These are phyloP conservation scores for Hermetia illucens DNA, from an alignment of 1,140 invertebrate species.

Conservation along the genomic window DNA sequence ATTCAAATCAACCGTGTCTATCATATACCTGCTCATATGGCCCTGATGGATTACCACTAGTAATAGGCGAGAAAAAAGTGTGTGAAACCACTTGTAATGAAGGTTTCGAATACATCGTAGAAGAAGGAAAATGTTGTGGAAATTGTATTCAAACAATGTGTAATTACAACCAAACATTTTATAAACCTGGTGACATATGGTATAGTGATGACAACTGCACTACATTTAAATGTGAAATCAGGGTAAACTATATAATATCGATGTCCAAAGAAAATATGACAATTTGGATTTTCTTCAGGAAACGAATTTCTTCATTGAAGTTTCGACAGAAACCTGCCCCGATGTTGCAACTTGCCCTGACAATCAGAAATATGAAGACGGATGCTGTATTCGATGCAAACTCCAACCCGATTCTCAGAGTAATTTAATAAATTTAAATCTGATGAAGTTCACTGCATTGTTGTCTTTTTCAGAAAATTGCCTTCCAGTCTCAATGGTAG, in stretches of 20 bases:
- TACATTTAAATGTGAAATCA: conserved; percentile 37
- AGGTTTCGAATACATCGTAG: conserved; percentile 40
- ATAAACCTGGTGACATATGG: conserved; percentile 42
- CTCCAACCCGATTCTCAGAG: conserved; percentile 31
- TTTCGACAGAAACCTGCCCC: conserved; percentile 44
- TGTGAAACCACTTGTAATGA: conserved; percentile 39
- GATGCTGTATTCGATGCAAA: conserved; percentile 53
- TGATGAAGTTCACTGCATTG: not conserved
- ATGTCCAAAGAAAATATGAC: conserved; percentile 12
- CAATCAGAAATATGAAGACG: conserved; percentile 38
- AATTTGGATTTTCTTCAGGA: conserved; percentile 28
- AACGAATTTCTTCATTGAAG: conserved; percentile 37
- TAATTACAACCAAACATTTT: conserved; percentile 38
- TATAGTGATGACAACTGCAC: conserved; percentile 51
- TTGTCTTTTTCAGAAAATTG: conserved; percentile 35
- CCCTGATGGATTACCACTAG: conserved; percentile 32
- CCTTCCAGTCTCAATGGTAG: conserved; percentile 34
- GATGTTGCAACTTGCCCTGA: conserved; percentile 41
- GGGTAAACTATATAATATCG: conserved; percentile 21
- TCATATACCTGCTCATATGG: conserved; percentile 40
- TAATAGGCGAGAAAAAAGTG: conserved; percentile 33
- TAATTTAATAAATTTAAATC: conserved; percentile 13
- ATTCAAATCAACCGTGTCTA: conserved; percentile 39
- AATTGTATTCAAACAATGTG: conserved; percentile 50
- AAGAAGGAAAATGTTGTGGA: conserved; percentile 47